phyloP scores from a whole-genome alignment of 2,113 vertebrate species.

The Eclectus roratus region DNA sequence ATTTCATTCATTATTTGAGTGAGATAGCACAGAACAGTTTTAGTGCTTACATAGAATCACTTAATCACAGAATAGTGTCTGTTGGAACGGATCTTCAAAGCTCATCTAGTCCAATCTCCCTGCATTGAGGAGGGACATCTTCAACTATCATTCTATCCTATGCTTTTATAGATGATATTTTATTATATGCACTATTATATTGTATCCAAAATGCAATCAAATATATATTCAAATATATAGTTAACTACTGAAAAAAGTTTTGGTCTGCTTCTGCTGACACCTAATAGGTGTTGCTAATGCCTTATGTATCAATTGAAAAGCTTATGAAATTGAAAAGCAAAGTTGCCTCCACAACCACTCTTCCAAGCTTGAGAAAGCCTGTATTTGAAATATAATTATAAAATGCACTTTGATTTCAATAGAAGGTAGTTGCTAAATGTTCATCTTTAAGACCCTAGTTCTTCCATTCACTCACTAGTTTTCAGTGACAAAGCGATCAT shows the following conservation, averaged over 20 bases:
- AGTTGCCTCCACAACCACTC: accelerated
- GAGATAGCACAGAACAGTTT: not conserved
- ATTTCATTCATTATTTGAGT: not conserved
- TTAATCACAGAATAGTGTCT: not conserved
- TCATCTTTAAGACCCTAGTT: not conserved
- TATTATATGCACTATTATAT: accelerated
- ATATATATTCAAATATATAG: not conserved
- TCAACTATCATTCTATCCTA: not conserved
- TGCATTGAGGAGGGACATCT: not conserved
- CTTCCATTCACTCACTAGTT: conserved; percentile 19
- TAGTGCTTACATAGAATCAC: not conserved
- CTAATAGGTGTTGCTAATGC: not conserved
- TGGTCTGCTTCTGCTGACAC: not conserved
- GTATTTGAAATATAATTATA: not conserved
- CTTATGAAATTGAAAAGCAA: not conserved
- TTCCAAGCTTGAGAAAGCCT: not conserved
- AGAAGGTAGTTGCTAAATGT: not conserved
- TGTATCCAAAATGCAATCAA: not conserved
- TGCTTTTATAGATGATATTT: not conserved
- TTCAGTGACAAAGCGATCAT: conserved; percentile 27
- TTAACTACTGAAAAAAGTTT: not conserved
- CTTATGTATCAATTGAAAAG: not conserved
- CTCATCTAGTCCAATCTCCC: not conserved
- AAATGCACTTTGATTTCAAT: not conserved
- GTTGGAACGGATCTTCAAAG: not conserved